Conservation (phyloP, 2,888 invertebrate genomes). For the Autographa pulchrina region DNA sequence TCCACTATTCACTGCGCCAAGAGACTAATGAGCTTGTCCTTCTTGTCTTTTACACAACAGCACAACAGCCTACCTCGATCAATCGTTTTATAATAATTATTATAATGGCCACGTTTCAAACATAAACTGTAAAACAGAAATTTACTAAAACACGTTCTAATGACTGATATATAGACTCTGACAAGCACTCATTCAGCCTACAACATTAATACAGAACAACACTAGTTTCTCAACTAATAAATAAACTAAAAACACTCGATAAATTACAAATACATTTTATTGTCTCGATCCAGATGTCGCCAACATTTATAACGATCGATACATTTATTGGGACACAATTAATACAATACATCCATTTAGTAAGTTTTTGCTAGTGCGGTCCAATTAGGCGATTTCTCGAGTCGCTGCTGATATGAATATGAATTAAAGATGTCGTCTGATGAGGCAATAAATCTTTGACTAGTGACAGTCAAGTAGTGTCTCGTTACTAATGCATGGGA, state of each 20-base stretch:
- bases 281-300: conserved; percentile 51
- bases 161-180: conserved; percentile 33
- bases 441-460: conserved; percentile 74
- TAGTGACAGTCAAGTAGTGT: conserved; percentile 63
- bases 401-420: conserved; percentile 69
- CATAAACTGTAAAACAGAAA: conserved; percentile 37
- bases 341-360: conserved; percentile 59
- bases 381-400: conserved; percentile 71
- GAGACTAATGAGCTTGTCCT: neutral
- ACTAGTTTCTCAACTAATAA: conserved; percentile 40
- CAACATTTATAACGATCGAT: conserved; percentile 41
- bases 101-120: neutral
- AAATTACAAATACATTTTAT: conserved; percentile 52
- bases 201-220: conserved; percentile 35
- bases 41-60: conserved; percentile 1
- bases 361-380: conserved; percentile 63
- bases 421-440: conserved; percentile 78
- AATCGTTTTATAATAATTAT: conserved; percentile 1
- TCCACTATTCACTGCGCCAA: neutral
- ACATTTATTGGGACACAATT: conserved; percentile 58
- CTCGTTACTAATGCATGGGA: conserved; percentile 45
- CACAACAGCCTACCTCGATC: neutral
- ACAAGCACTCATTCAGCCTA: conserved; percentile 42
- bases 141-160: conserved; percentile 43
- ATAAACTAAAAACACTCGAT: conserved; percentile 56